Conservation (phyloP, 1,140 invertebrate species). For the Eurosta solidaginis region DNA sequence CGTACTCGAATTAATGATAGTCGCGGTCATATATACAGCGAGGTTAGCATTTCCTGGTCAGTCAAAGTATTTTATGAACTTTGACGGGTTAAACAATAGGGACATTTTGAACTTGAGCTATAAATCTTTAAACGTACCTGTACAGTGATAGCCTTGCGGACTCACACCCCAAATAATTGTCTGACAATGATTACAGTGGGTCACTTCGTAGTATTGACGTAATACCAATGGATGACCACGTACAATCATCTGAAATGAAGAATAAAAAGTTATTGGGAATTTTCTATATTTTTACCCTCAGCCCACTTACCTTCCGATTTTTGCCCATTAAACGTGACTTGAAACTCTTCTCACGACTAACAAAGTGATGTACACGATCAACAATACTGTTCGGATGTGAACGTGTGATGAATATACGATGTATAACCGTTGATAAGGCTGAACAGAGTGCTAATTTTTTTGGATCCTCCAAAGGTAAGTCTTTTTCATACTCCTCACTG, state of each 20-base stretch:
- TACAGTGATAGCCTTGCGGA: conserved; percentile 91
- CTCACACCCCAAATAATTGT: conserved; percentile 91
- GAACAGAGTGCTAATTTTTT: conserved; percentile 74
- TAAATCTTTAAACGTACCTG: conserved; percentile 53
- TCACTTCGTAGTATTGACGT: conserved; percentile 87
- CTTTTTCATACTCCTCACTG: conserved; percentile 75
- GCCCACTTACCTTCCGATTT: conserved; percentile 65
- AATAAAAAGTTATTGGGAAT: neutral
- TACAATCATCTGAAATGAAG: conserved; percentile 68
- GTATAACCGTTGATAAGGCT: conserved; percentile 77
- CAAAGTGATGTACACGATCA: conserved; percentile 70
- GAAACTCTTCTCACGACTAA: conserved; percentile 83
- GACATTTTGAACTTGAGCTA: neutral
- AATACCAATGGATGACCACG: conserved; percentile 89
- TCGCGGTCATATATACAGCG: no score
- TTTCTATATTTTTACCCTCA: neutral
- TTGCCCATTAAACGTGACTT: conserved; percentile 74
- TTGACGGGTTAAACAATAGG: no score
- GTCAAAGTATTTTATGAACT: no score
- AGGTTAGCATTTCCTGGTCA: no score
- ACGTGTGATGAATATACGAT: conserved; percentile 56
- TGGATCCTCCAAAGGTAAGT: conserved; percentile 65
- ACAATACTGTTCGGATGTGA: conserved; percentile 54
- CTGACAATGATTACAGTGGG: conserved; percentile 91
- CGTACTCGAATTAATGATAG: no score